These are phyloP conservation scores for Eupelmus urozonus DNA, from an alignment of 2,888 invertebrate species.

Conservation along the genomic window DNA sequence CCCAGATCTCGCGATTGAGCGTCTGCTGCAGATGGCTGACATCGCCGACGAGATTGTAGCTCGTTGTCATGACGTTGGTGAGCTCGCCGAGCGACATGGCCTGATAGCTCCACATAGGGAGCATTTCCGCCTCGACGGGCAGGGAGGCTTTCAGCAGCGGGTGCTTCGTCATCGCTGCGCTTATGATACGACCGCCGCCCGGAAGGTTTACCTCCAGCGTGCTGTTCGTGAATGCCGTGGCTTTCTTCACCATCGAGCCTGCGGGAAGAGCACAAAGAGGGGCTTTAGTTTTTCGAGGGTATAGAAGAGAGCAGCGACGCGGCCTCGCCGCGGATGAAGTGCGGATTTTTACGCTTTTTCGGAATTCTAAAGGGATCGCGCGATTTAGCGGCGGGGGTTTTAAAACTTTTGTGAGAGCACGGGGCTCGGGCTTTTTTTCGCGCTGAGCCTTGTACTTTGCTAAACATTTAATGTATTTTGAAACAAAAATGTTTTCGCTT, in stretches of 20 bases:
- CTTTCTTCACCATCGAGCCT: conserved; percentile 83
- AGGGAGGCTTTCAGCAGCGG: conserved; percentile 89
- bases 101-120: conserved; percentile 93
- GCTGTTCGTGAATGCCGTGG: conserved; percentile 87
- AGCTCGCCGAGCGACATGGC: conserved; percentile 87
- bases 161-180: conserved; percentile 88
- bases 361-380: too few relatives aligned
- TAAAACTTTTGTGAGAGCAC: too few relatives aligned
- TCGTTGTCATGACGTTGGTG: conserved; percentile 88
- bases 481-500: conserved; percentile 27
- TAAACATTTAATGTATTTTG: too few relatives aligned
- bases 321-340: not conserved
- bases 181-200: conserved; percentile 86
- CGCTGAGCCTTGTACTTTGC: too few relatives aligned
- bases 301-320: too few relatives aligned
- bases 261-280: not conserved
- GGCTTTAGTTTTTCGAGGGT: conserved; percentile 1
- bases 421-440: too few relatives aligned
- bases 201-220: conserved; percentile 87
- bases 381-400: too few relatives aligned
- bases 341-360: too few relatives aligned
- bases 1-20: conserved; percentile 89
- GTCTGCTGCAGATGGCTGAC: conserved; percentile 92
- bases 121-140: conserved; percentile 93
- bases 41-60: conserved; percentile 90